Evolutionary conservation across 2,888 invertebrate species (phyloP).

Genomic region (Bruchidius siliquastri): DNA sequence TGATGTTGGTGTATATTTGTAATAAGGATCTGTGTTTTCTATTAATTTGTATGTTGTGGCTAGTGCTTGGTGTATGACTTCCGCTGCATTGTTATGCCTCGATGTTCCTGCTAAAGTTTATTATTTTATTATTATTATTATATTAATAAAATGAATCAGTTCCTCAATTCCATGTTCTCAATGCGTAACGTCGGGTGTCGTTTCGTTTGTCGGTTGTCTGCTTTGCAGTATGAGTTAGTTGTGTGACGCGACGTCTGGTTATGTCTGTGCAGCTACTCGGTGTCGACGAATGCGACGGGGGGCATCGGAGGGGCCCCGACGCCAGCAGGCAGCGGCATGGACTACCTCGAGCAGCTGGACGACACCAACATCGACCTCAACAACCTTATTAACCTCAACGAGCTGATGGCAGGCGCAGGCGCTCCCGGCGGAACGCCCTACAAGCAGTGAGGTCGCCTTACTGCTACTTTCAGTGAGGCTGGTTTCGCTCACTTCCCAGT

Average conservation of each 20-base stretch:
- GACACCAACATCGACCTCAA: constrained; percentile 42
- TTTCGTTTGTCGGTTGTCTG: constrained; percentile 40
- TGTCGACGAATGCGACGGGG: constrained; percentile 40
- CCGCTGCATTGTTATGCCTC: too few species aligned
- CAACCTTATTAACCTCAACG: constrained; percentile 41
- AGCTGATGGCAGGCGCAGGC: constrained; percentile 37
- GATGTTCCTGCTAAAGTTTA: too few species aligned
- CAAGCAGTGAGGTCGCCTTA: constrained; percentile 23
- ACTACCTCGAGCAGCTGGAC: constrained; percentile 42
- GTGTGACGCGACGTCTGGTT: constrained; percentile 38
- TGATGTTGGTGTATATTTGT: too few species aligned
- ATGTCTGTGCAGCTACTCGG: constrained; percentile 49
- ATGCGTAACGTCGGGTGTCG: neutral
- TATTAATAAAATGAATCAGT: too few species aligned
- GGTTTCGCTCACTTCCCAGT: neutral
- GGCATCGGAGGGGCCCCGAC: constrained; percentile 20
- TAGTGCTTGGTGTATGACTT: too few species aligned
- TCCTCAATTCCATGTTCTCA: neutral
- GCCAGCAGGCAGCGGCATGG: constrained; percentile 31
- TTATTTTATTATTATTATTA: too few species aligned
- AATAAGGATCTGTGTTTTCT: too few species aligned
- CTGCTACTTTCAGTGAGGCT: neutral
- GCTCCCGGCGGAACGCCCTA: constrained; percentile 17
- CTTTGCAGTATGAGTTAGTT: constrained; percentile 42
- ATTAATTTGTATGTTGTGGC: too few species aligned